Evolutionary conservation across 2,797 vertebrate species (phyloP), one percentile per base, ranked within the genome.

Genomic region (Cossypha dichroa): DNA sequence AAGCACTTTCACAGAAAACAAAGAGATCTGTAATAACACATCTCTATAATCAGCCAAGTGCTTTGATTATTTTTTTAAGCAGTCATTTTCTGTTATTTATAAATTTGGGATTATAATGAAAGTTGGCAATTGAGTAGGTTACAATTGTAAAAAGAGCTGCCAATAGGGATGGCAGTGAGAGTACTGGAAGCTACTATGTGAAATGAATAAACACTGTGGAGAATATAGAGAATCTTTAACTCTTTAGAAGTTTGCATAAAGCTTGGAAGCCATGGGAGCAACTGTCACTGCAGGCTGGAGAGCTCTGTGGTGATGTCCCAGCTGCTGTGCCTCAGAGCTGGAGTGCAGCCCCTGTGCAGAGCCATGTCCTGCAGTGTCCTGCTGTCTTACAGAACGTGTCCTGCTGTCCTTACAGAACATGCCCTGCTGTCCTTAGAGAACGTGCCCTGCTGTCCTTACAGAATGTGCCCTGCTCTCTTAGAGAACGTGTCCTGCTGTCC

Each of bases 1-100:
- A 91, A 62, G 49, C 64, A 64, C 60, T 94, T 86, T 76, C 68
- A 92, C 52, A 87, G 74, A 60, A 92, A 93, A 94, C 74, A 97
- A 88, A 93, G 77, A 72, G 75, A 75, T 78, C 48, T 66, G 29
- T 87, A 91, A 80, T 56, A 91, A 85, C 46, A 89, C 43, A 90
- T 93, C 55, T 41, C 40, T n/a, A 13, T 43, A 96, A 58, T 14
- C 75, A 78, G 72, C 89, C 94, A 93, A 96, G 11, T 38, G 51
- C 36, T 83, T 90, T 83, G 29, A n/a, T 55, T 43, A 33, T 81
- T 67, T 73, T 92, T 88, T 85, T 56, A 72, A 90, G 51, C 56
- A 88, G 36, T 56, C 52, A 72, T 89, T 96, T 89, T 85, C 84
- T 77, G 80, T 86, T 70, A 82, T 93, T 92, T 73, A 52, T 73